Percentiles rank a stretch among this genome's conserved stretches.
Evolutionary conservation across 2,797 vertebrate species (phyloP).

Genomic region (Diplodus puntazzo): DNA sequence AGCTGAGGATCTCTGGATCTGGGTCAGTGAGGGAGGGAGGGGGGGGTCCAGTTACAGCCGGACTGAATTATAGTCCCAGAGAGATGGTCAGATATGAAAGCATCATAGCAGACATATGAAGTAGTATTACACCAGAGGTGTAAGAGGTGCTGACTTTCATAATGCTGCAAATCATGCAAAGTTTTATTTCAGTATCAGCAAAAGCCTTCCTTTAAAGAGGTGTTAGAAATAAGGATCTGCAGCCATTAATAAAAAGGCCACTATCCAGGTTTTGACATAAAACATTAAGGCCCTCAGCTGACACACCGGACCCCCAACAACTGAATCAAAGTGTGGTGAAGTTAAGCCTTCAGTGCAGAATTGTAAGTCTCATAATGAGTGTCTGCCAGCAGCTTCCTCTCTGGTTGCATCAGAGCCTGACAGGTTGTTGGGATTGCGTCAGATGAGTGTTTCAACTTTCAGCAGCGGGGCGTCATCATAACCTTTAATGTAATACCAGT

Average conservation of each 20-base stretch:
- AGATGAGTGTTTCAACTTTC: conserved; percentile 57
- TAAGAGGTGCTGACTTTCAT: conserved; percentile 6
- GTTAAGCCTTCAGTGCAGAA: background rate
- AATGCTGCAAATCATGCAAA: background rate
- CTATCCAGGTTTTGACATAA: background rate
- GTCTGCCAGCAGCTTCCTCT: conserved; percentile 13
- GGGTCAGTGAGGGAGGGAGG: conserved; percentile 56
- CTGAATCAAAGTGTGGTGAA: background rate
- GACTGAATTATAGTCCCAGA: conserved; percentile 41
- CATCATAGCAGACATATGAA: conserved; percentile 36
- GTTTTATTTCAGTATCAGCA: too few species aligned
- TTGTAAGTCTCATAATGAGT: background rate
- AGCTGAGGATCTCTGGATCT: conserved; percentile 67
- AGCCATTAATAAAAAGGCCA: background rate
- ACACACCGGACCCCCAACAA: background rate
- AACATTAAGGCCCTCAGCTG: background rate
- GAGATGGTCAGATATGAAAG: conserved; percentile 19
- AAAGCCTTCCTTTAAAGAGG: too few species aligned
- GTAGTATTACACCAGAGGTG: background rate
- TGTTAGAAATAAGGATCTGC: background rate
- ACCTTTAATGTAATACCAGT: conserved; percentile 70
- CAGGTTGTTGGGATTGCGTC: conserved; percentile 32
- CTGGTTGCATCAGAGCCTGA: conserved; percentile 43
- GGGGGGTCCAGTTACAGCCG: conserved; percentile 65
- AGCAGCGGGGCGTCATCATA: conserved; percentile 47